A percentile compares a stretch with the other conserved stretches of the same genome.
phyloP scores from a whole-genome alignment of 35 echinoderm and acorn worm genomes.

The Hemicentrotus pulcherrimus region DNA sequence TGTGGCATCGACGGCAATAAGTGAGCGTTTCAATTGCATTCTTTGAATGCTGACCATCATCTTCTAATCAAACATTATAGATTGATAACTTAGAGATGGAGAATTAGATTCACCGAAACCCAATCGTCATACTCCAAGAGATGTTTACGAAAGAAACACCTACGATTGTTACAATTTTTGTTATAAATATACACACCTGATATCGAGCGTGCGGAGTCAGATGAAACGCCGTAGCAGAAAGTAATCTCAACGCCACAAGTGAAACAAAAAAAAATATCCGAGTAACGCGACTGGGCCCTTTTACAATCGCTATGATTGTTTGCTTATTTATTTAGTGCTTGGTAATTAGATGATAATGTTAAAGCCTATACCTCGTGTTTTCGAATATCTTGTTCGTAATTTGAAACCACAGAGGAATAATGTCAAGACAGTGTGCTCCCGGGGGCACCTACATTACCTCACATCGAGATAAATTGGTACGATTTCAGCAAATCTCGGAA shows the following conservation, averaged over 20 bases:
- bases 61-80: not conserved
- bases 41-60: not conserved
- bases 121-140: not conserved
- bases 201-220: not conserved
- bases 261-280: not conserved
- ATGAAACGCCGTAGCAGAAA: not conserved
- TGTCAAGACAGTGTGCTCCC: not conserved
- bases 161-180: not conserved
- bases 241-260: not conserved
- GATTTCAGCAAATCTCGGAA: not conserved
- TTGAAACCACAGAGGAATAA: not conserved
- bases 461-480: not conserved
- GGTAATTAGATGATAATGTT: not conserved
- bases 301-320: not conserved
- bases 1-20: no score
- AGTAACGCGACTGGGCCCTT: not conserved
- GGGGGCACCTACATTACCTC: not conserved
- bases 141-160: not conserved
- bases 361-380: not conserved
- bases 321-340: not conserved
- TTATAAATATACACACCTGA: not conserved
- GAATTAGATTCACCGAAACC: not conserved
- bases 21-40: not conserved
- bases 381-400: not conserved
- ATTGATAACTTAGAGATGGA: not conserved